phyloP scores from a whole-genome alignment of 2,888 invertebrate species.

The Campoplex capitator region DNA sequence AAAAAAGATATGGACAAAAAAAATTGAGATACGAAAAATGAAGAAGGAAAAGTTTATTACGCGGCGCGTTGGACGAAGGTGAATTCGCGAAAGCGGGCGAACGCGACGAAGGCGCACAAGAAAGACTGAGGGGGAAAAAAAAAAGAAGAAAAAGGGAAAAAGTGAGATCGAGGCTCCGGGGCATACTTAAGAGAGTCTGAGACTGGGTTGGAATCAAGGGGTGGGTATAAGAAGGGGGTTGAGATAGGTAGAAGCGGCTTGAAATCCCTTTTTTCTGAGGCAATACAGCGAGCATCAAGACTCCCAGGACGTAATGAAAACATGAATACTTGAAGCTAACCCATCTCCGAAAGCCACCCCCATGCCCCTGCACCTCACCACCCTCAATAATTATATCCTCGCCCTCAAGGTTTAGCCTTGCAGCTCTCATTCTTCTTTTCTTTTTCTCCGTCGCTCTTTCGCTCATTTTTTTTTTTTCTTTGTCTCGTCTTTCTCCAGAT shows the following conservation, averaged over 20 bases:
- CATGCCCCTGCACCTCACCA: conserved; percentile 73
- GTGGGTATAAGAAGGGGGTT: conserved; percentile 53
- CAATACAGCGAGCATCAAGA: conserved; percentile 69
- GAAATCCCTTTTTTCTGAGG: conserved; percentile 74
- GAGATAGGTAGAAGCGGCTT: conserved; percentile 41
- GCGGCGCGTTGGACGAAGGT: conserved; percentile 64
- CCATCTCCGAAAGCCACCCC: conserved; percentile 69
- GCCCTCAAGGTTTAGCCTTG: conserved; percentile 79
- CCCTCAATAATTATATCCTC: conserved; percentile 84
- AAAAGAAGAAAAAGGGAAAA: conserved; percentile 29
- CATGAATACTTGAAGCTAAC: conserved; percentile 84
- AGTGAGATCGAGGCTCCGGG: conserved; percentile 62
- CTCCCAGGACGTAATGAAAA: conserved; percentile 82
- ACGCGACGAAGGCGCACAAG: conserved; percentile 46
- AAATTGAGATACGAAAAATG: conserved; percentile 57
- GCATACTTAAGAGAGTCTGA: conserved; percentile 60
- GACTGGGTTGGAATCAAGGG: conserved; percentile 57
- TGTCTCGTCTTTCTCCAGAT: conserved; percentile 36
- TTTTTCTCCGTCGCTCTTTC: conserved; percentile 40
- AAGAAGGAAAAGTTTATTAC: conserved; percentile 67
- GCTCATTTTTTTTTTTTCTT: conserved; percentile 17
- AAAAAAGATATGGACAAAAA: conserved; percentile 43
- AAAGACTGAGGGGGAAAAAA: conserved; percentile 5
- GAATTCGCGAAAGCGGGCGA: conserved; percentile 71
- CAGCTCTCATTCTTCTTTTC: conserved; percentile 15